phyloP scores from a whole-genome alignment of 2,888 invertebrate genomes.

The Lordiphosa andalusiaca region DNA sequence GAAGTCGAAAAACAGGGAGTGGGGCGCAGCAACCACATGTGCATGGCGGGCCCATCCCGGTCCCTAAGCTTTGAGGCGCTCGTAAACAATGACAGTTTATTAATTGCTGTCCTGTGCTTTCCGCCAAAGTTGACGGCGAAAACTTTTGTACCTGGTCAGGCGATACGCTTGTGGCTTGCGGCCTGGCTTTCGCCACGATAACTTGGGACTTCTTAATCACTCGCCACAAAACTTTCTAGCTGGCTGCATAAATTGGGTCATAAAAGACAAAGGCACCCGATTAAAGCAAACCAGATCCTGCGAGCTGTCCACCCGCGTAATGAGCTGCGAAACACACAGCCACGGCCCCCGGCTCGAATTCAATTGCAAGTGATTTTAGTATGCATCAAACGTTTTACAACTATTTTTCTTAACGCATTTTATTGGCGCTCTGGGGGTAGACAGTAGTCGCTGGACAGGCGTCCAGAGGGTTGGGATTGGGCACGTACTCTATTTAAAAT shows the following conservation, averaged over 20 bases:
- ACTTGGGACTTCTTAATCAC: too few relatives aligned
- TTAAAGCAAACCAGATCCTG: conserved; percentile 14
- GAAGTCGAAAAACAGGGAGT: too few relatives aligned
- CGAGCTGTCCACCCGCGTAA: conserved; percentile 42
- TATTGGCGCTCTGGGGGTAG: conserved; percentile 62
- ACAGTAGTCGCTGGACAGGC: conserved; percentile 14
- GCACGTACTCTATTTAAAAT: conserved; percentile 67
- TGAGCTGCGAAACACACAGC: conserved; percentile 64
- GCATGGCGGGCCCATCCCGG: conserved; percentile 13
- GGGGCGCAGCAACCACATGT: conserved; percentile 45
- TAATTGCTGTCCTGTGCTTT: conserved; percentile 43
- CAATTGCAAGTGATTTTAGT: conserved; percentile 74
- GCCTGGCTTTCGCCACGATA: too few relatives aligned
- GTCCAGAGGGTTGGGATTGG: conserved; percentile 5
- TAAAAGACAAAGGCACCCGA: conserved; percentile 11
- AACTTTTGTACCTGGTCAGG: conserved; percentile 18
- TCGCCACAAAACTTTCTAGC: conserved; percentile 5
- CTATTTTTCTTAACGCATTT: conserved; percentile 76
- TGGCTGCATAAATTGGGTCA: conserved; percentile 5
- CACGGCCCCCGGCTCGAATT: conserved; percentile 41
- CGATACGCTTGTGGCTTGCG: conserved; percentile 38
- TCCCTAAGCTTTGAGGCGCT: conserved; percentile 32
- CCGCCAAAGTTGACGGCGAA: background rate
- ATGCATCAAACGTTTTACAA: conserved; percentile 76
- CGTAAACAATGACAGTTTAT: conserved; percentile 64